Conservation (phyloP, 2,888 invertebrate species). For the Teleogryllus oceanicus region DNA sequence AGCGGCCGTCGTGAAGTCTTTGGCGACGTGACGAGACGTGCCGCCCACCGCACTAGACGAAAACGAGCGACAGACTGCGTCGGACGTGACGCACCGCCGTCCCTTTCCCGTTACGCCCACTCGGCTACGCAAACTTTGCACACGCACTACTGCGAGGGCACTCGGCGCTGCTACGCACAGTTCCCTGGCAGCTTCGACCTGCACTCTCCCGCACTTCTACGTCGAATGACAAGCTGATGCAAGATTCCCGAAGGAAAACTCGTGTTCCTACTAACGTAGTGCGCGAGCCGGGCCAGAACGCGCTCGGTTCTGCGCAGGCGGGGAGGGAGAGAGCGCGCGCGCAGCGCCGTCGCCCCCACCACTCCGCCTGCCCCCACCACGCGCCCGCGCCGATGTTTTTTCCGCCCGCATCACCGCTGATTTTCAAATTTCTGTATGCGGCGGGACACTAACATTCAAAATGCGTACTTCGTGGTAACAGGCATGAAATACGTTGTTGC, state of each 20-base stretch:
- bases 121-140: constrained; percentile 21
- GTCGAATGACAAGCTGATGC: constrained; percentile 35
- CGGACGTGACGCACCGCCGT: not conserved
- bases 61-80: not conserved
- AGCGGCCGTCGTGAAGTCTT: constrained; percentile 33
- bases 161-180: not conserved
- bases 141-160: constrained; percentile 20
- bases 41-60: constrained; percentile 20
- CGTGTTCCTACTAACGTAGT: constrained; percentile 28
- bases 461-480: too few species aligned
- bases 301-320: not conserved
- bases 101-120: constrained; percentile 26
- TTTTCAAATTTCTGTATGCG: not conserved
- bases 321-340: not conserved
- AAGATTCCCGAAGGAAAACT: constrained; percentile 35
- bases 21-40: constrained; percentile 20
- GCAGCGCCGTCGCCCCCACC: constrained; percentile 1
- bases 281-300: not conserved
- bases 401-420: not conserved
- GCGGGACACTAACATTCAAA: too few species aligned
- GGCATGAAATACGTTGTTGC: too few species aligned
- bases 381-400: not conserved
- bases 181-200: not conserved
- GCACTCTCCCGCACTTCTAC: constrained; percentile 28
- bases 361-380: not conserved